Evolutionary conservation across 2,797 vertebrate species (phyloP).

Genomic region (Oryzias sinensis): DNA sequence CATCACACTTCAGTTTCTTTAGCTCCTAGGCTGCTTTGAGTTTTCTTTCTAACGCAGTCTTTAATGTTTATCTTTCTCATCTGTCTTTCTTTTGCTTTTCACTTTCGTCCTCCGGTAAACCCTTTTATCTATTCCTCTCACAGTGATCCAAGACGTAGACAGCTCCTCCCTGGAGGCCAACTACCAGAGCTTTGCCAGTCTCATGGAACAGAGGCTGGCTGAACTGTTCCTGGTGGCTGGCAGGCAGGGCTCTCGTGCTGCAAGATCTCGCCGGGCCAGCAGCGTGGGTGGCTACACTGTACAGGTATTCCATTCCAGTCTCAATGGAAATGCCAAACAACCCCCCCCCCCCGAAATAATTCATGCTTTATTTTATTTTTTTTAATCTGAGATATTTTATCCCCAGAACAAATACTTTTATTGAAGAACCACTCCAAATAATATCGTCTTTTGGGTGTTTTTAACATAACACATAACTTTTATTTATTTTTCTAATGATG

Average conservation of each 20-base stretch:
- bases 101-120: constrained; percentile 7
- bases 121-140: constrained; percentile 8
- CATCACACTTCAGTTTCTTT: constrained; percentile 1
- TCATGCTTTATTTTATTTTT: no score
- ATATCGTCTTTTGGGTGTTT: no score
- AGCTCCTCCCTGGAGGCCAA: constrained; percentile 87
- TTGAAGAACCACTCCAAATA: no score
- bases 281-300: constrained; percentile 90
- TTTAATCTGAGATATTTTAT: no score
- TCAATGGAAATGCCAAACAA: no score
- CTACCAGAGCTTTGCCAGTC: constrained; percentile 93
- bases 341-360: no score
- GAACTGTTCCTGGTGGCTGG: constrained; percentile 92
- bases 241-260: constrained; percentile 76
- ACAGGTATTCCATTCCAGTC: constrained; percentile 68
- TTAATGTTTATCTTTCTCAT: background rate
- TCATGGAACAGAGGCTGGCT: constrained; percentile 95
- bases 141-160: constrained; percentile 96
- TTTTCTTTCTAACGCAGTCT: background rate
- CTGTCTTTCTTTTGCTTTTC: constrained; percentile 4
- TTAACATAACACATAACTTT: no score
- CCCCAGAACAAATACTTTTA: no score
- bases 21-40: background rate
- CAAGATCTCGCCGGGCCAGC: constrained; percentile 84
- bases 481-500: no score